A percentile compares a stretch with the other conserved stretches of the same genome.
Conservation (phyloP, 2,888 invertebrate genomes). For the Leucoma salicis region DNA sequence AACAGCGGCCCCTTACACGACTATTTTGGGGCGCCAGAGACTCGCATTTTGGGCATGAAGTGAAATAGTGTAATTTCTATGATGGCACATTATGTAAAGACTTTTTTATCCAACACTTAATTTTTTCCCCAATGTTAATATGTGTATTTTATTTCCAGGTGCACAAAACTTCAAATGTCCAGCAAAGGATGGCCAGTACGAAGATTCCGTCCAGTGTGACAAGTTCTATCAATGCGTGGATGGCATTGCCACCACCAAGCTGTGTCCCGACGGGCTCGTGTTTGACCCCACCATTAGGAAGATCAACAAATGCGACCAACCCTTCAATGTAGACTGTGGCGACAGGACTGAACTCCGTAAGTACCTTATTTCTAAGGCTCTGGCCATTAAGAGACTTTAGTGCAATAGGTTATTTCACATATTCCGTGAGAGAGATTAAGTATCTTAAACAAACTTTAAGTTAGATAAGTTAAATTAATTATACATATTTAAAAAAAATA, state of each 20-base stretch:
- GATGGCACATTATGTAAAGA: background rate
- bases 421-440: too few relatives aligned
- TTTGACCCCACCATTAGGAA: constrained; percentile 93
- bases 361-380: constrained; percentile 60
- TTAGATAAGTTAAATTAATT: too few relatives aligned
- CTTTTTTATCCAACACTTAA: too few relatives aligned
- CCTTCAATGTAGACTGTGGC: constrained; percentile 95
- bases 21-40: too few relatives aligned
- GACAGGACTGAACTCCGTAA: constrained; percentile 94
- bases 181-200: constrained; percentile 89
- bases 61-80: background rate
- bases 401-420: too few relatives aligned
- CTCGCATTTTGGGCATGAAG: too few relatives aligned
- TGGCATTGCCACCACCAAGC: constrained; percentile 86
- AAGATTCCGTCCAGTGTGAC: constrained; percentile 91
- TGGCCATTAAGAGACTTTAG: too few relatives aligned
- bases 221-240: constrained; percentile 91
- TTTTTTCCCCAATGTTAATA: too few relatives aligned
- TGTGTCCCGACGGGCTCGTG: constrained; percentile 94
- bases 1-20: too few relatives aligned
- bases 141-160: constrained; percentile 50
- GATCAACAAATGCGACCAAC: constrained; percentile 95
- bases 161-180: constrained; percentile 88
- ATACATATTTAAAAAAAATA: too few relatives aligned
- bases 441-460: too few relatives aligned